These are phyloP conservation scores for Cancer borealis DNA, from an alignment of 2,888 invertebrate species.

Conservation along the genomic window DNA sequence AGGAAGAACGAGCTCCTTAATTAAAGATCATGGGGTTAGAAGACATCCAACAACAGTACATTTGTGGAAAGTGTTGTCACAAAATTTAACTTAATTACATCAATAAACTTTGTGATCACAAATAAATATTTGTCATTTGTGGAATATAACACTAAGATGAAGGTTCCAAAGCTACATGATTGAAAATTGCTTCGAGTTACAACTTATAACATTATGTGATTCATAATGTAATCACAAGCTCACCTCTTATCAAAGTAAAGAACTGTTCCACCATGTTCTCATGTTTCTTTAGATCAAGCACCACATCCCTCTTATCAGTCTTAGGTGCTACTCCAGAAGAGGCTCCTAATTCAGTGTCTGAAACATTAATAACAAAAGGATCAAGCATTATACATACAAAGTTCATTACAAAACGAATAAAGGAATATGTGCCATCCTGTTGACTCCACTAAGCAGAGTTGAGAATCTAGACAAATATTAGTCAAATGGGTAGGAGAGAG, in stretches of 20 bases:
- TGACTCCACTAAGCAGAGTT: background rate
- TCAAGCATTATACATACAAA: background rate
- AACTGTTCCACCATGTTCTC: constrained; percentile 48
- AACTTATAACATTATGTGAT: background rate
- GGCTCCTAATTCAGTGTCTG: constrained; percentile 5
- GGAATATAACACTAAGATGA: background rate
- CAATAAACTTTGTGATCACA: background rate
- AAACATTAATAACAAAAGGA: background rate
- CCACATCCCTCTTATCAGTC: background rate
- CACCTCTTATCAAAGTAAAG: constrained; percentile 48
- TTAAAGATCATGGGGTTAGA: background rate
- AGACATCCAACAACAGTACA: background rate
- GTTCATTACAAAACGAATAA: background rate
- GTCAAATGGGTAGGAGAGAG: too few species aligned
- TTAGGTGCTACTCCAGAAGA: background rate
- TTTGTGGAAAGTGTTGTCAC: background rate
- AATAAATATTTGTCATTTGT: background rate
- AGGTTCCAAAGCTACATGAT: background rate
- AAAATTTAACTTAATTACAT: background rate
- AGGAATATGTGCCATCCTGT: background rate
- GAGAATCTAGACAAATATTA: background rate
- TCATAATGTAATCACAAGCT: background rate
- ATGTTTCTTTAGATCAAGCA: background rate
- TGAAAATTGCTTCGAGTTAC: background rate
- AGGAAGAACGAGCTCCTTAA: background rate